Evolutionary conservation across 1,140 invertebrate genomes (phyloP), one percentile per base, ranked within the genome.

Genomic region (Anastrepha ludens): DNA sequence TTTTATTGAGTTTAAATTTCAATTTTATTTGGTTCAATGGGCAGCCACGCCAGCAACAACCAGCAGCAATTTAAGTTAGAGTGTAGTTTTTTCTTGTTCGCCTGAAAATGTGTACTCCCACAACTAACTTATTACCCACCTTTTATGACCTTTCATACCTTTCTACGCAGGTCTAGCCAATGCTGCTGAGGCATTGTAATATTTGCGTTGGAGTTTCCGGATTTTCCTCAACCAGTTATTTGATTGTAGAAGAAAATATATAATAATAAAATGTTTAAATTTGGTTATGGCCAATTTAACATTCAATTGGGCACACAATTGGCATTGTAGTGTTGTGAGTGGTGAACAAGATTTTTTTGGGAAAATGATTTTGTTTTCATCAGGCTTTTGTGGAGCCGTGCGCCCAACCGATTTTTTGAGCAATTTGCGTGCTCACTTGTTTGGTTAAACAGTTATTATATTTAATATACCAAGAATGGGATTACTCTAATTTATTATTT

Each of bases 21-120:
- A 74, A 74, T 74, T 74, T 74, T 74, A 74, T 74, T 13, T 74
- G 6, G 67, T 74, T 74, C 67, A 74, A 44, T 74, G 67, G 60
- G 60, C 60, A 62, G 41, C 50, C 50, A 55, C 6, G 6, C 50
- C 50, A 55, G 50, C 2, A 55, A 55, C 50, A 2, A 55, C 50
- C 67, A 74, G 17, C 41, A n/a, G 17, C 39, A 44, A 74, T 13
- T 74, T 44, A 41, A 41, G 39, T 29, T 11, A 65, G 29, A 65
- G 20, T 70, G 8, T 62, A 17, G 17, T 13, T 62, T 62, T 62
- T 62, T 4, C 60, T 62, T n/a, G 13, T n/a, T 62, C 15, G 17
- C 4, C 17, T 62, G 17, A 17, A 62, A n/a, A 62, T 62, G 5
- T 44, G 1, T 11, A 62, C 17, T 11, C 67, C 67, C 67, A 15